Evolutionary conservation across 2,797 vertebrate species (phyloP).

Genomic region (Melanotaenia boesemani): DNA sequence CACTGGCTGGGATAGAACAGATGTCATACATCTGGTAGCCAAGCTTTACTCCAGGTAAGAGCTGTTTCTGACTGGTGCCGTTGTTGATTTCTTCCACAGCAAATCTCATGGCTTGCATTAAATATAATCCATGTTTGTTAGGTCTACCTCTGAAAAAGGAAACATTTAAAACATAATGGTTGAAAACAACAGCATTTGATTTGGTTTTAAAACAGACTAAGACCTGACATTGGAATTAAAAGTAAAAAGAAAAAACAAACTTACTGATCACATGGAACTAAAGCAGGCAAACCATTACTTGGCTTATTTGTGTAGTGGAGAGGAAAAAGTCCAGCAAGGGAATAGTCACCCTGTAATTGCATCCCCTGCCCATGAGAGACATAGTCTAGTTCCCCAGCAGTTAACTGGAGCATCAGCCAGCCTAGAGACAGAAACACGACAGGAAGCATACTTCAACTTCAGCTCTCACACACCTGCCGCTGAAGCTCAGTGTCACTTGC

Average conservation of each 20-base stretch:
- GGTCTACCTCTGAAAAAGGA: constrained; percentile 62
- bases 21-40: constrained; percentile 86
- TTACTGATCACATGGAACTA: constrained; percentile 76
- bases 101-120: constrained; percentile 84
- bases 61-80: constrained; percentile 45
- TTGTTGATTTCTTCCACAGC: constrained; percentile 86
- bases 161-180: neutral
- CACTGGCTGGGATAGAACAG: constrained; percentile 79
- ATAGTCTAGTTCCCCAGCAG: constrained; percentile 53
- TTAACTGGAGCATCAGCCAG: constrained; percentile 52
- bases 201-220: neutral
- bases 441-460: constrained; percentile 20
- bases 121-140: constrained; percentile 83
- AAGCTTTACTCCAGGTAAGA: constrained; percentile 83
- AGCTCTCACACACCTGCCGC: neutral
- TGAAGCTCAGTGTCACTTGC: constrained; percentile 4
- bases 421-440: constrained; percentile 42
- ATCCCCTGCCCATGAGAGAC: constrained; percentile 65
- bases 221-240: neutral
- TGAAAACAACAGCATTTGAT: neutral
- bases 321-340: constrained; percentile 85
- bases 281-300: constrained; percentile 56
- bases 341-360: constrained; percentile 79
- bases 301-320: constrained; percentile 70
- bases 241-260: constrained; percentile 27